A percentile compares a stretch with the other conserved stretches of the same genome.
Conservation (phyloP, 1,140 invertebrate genomes). For the Contarinia nasturtii region DNA sequence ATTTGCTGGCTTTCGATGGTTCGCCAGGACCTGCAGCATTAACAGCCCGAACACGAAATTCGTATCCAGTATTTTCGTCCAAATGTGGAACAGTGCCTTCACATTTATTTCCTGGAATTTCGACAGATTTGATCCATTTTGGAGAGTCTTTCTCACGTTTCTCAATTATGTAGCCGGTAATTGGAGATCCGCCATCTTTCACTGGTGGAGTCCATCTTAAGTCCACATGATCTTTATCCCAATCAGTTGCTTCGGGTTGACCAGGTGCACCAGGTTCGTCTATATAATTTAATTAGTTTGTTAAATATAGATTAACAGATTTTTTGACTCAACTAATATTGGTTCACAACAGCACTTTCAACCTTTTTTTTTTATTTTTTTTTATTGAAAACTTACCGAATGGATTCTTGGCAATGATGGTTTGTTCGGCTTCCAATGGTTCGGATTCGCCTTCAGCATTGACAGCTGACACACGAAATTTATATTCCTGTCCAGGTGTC, state of each 20-base stretch:
- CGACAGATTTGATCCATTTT: slow-evolving; percentile 70
- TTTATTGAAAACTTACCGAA: slow-evolving; percentile 45
- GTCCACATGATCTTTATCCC: slow-evolving; percentile 89
- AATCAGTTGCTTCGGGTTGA: slow-evolving; percentile 73
- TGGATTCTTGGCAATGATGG: slow-evolving; percentile 93
- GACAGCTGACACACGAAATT: slow-evolving; percentile 88
- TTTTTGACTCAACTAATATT: neutral
- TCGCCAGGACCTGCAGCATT: slow-evolving; percentile 89
- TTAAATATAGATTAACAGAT: slow-evolving; percentile 1
- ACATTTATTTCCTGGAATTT: slow-evolving; percentile 46
- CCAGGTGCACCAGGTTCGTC: slow-evolving; percentile 83
- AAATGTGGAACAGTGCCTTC: slow-evolving; percentile 77
- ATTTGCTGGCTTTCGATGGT: slow-evolving; percentile 76
- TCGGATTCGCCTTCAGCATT: slow-evolving; percentile 91
- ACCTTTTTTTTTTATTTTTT: neutral
- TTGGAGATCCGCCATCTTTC: slow-evolving; percentile 79
- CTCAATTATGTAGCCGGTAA: slow-evolving; percentile 85
- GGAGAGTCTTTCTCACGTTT: slow-evolving; percentile 77
- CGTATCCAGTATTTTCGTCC: slow-evolving; percentile 86
- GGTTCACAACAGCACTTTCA: too few species aligned
- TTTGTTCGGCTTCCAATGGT: slow-evolving; percentile 69
- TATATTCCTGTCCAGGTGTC: slow-evolving; percentile 84
- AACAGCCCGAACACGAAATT: slow-evolving; percentile 88
- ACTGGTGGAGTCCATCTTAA: slow-evolving; percentile 77
- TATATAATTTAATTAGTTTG: slow-evolving; percentile 20